Conservation (phyloP, 1,140 invertebrate species). For the Zaprionus africanus region DNA sequence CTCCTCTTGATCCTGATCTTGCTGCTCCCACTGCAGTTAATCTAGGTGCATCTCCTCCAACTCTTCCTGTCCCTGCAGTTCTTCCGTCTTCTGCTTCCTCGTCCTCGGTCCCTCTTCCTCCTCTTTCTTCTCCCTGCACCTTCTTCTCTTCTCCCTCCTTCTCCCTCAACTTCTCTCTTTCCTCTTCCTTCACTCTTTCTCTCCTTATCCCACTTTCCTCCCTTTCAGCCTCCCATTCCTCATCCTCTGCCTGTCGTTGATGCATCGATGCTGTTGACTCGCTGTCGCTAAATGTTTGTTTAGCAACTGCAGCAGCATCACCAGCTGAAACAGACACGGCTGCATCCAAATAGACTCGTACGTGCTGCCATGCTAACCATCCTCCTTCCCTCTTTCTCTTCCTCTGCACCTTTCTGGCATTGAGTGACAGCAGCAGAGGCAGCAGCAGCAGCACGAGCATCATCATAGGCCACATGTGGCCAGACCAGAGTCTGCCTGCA, state of each 20-base stretch:
- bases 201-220: neutral
- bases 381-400: constrained; percentile 5
- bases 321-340: constrained; percentile 18
- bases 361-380: constrained; percentile 1
- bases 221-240: too few relatives aligned
- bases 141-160: too few relatives aligned
- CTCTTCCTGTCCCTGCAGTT: too few relatives aligned
- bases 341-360: constrained; percentile 34
- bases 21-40: too few relatives aligned
- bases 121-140: too few relatives aligned
- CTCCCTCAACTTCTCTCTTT: too few relatives aligned
- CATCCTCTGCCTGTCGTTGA: constrained; percentile 53
- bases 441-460: constrained; percentile 8
- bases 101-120: too few relatives aligned
- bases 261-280: constrained; percentile 81
- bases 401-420: constrained; percentile 34
- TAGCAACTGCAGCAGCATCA: constrained; percentile 69
- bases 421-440: constrained; percentile 62
- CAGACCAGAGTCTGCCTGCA: neutral
- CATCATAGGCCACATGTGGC: constrained; percentile 58
- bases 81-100: too few relatives aligned
- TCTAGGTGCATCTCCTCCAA: too few relatives aligned
- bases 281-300: constrained; percentile 77
- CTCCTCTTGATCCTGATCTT: too few relatives aligned
- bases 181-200: too few relatives aligned